Evolutionary conservation across 2,888 invertebrate genomes (phyloP).

Genomic region (Diloba caeruleocephala): DNA sequence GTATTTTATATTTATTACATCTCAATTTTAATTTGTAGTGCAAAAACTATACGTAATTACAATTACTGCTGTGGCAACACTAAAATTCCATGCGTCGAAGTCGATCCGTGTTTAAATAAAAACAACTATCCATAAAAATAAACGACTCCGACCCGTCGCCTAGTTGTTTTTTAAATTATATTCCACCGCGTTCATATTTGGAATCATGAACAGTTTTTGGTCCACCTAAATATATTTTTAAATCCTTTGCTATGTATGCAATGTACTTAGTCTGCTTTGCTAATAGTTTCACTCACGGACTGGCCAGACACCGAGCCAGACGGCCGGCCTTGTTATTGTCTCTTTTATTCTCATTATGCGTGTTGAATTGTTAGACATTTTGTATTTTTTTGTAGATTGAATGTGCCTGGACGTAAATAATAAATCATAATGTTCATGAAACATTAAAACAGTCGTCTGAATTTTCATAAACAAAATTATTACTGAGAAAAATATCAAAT

Average conservation of each 20-base stretch:
- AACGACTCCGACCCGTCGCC: too few relatives aligned
- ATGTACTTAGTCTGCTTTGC: conserved; percentile 12
- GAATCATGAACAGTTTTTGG: conserved; percentile 4
- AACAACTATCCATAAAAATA: too few relatives aligned
- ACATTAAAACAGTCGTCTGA: neutral
- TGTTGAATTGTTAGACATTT: conserved; percentile 3
- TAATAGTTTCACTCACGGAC: conserved; percentile 33
- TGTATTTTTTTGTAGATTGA: neutral
- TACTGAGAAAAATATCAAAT: too few relatives aligned
- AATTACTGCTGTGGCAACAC: too few relatives aligned
- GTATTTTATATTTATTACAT: too few relatives aligned
- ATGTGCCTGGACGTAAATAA: conserved; percentile 23
- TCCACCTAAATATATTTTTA: conserved; percentile 10
- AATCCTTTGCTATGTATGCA: conserved; percentile 17
- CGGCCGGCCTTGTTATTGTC: conserved; percentile 14
- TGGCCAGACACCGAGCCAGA: conserved; percentile 8
- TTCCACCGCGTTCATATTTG: conserved; percentile 17
- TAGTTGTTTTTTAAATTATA: conserved; percentile 2
- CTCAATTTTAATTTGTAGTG: too few relatives aligned
- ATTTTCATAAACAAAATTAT: too few relatives aligned
- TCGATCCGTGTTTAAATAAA: too few relatives aligned
- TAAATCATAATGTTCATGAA: neutral
- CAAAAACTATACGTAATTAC: too few relatives aligned
- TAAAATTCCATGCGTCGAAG: too few relatives aligned
- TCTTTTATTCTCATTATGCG: conserved; percentile 5